These are phyloP conservation scores for Leuctra nigra DNA, from an alignment of 2,888 invertebrate genomes.

Conservation along the genomic window DNA sequence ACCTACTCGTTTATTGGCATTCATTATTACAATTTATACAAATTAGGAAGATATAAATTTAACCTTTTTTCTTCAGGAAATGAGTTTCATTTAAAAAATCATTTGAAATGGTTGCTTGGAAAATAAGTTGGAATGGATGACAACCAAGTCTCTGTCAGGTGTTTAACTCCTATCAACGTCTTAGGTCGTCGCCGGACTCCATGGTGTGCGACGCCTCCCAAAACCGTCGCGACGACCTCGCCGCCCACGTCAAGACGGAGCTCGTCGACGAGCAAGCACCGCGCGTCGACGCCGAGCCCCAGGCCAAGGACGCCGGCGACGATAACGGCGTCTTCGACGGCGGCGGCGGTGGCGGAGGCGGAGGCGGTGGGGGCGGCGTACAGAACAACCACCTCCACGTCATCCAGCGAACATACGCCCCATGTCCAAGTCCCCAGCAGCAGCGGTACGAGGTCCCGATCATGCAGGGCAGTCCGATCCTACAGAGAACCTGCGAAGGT, in stretches of 20 bases:
- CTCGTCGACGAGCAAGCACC: conserved; percentile 21
- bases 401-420: conserved; percentile 3
- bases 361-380: too few relatives aligned
- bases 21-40: too few relatives aligned
- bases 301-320: conserved; percentile 34
- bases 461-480: not conserved
- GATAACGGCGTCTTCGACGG: conserved; percentile 36
- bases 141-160: too few relatives aligned
- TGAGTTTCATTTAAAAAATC: too few relatives aligned
- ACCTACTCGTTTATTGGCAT: too few relatives aligned
- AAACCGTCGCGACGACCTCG: conserved; percentile 10
- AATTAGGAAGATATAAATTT: too few relatives aligned
- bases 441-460: conserved; percentile 35
- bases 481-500: conserved; percentile 2
- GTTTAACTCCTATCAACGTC: not conserved
- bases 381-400: conserved; percentile 6
- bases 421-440: conserved; percentile 9
- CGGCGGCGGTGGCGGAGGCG: conserved; percentile 32
- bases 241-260: conserved; percentile 13
- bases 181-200: conserved; percentile 43
- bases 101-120: too few relatives aligned
- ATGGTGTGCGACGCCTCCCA: conserved; percentile 29
- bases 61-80: too few relatives aligned
- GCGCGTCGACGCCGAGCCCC: conserved; percentile 33
- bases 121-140: too few relatives aligned